Evolutionary conservation across 2,888 invertebrate genomes (phyloP), one percentile per base, ranked within the genome.

Genomic region (Yponomeuta malinellus): DNA sequence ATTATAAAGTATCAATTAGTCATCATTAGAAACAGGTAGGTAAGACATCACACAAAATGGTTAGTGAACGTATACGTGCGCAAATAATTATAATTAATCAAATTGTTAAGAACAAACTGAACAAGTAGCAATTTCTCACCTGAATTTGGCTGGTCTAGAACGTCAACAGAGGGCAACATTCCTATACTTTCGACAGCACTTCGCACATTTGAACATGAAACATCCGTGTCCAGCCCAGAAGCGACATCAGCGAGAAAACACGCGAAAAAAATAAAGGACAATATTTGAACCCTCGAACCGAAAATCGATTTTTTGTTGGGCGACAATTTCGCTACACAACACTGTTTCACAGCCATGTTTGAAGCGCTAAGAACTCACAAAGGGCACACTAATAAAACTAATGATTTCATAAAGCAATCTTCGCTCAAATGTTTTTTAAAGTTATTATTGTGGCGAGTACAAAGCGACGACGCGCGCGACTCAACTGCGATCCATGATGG

Each of bases 261-360:
- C 77, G 84, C 83, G 79, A 86, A 80, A 80, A 89, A 83, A 79
- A 89, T 78, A 83, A 90, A 85, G 89, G 83, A 88, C 82, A 90
- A 82, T 84, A 89, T 88, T 88, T 86, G 86, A 84, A 83, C 87
- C 81, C 81, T 80, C 82, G 87, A 88, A 85, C 89, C 88, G 77
- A 89, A 87, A 92, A 92, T 92, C 91, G 92, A 92, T 92, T 91
- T 91, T 89, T 89, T 88, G 86, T 86, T 87, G 84, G 83, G 82
- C 83, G 88, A 88, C 88, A 88, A 86, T 89, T 88, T 68, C 12
- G 68, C 86, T 83, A 81, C 89, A 90, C 87, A 84, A 89, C 88
- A 90, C 91, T 86, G 83, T 85, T 85, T 87, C 89, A 90, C 90
- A 87, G 88, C 87, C 91, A 91, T 92, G 81, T 83, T 86, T 81